Conservation (phyloP, 2,888 invertebrate species). For the Netelia melanura region DNA sequence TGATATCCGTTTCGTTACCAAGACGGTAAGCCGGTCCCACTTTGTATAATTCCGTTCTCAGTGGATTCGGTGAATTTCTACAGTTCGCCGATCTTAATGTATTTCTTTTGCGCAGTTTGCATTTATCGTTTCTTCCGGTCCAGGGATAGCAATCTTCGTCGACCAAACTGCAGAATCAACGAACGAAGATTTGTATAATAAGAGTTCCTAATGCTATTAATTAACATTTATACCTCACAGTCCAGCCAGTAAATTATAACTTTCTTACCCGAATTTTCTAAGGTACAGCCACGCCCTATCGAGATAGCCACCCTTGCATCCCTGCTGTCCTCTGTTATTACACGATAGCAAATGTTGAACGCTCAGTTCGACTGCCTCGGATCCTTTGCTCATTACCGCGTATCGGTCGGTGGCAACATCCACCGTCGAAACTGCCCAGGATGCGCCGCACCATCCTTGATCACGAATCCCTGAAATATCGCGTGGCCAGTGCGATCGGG, state of each 20-base stretch:
- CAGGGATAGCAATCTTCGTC: conserved; percentile 95
- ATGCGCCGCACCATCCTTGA: conserved; percentile 93
- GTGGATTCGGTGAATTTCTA: conserved; percentile 83
- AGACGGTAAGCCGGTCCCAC: conserved; percentile 92
- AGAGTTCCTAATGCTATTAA: too few relatives aligned
- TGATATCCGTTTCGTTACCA: conserved; percentile 92
- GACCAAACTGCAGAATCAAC: conserved; percentile 88
- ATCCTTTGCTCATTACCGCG: conserved; percentile 94
- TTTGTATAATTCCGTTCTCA: conserved; percentile 88
- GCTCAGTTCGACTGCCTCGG: conserved; percentile 90
- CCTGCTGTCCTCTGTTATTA: conserved; percentile 90
- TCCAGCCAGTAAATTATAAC: neutral
- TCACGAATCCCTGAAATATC: conserved; percentile 90
- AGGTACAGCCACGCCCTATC: conserved; percentile 97
- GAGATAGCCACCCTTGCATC: conserved; percentile 95
- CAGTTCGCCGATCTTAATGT: conserved; percentile 87
- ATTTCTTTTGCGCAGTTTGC: conserved; percentile 87
- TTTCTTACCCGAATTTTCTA: conserved; percentile 90
- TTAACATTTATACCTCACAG: too few relatives aligned
- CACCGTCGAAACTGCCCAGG: conserved; percentile 96
- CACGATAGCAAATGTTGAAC: conserved; percentile 96
- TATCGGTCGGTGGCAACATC: conserved; percentile 93
- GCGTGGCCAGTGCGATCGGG: conserved; percentile 90
- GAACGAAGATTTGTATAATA: neutral
- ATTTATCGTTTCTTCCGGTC: conserved; percentile 87